Evolutionary conservation across 2,113 vertebrate species (phyloP), one percentile per base, ranked within the genome.

Genomic region (Limanda limanda): DNA sequence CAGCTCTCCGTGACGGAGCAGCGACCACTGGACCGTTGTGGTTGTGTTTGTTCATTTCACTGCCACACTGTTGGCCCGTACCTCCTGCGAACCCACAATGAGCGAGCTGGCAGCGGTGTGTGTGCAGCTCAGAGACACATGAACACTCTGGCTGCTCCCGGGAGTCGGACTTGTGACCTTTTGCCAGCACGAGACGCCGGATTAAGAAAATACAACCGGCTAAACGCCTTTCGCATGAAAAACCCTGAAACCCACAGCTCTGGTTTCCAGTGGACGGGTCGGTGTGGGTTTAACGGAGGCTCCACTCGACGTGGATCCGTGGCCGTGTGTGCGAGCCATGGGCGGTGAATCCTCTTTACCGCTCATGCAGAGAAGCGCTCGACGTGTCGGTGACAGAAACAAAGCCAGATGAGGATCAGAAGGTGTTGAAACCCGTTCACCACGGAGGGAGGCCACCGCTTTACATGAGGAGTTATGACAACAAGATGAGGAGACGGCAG

Each of bases 351-450:
- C 81, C 73, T 10, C 8, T 52, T n/a, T 2, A 18, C 8, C 17
- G 17, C 11, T 81, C n/a, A 76, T 60, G 52, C 8, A 24, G 66
- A 68, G 68, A 61, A 58, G 71, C 37, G 66, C 66, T 59, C 40
- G 17, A 37, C 52, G 37, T 59, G 84, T 61, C 57, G 54, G 78
- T 76, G 88, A 86, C 86, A 82, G 75, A 52, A 85, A 84, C 84
- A 72, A 87, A 87, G 78, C 86, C 80, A 64, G 75, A 63, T 67
- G 67, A 68, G 79, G 89, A 85, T 91, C 74, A 86, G 76, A 69
- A 87, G 81, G 86, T 84, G 85, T 77, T 81, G 90, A 87, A 91
- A 82, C 84, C 90, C 21, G 71, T 88, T 90, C 88, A 86, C 90
- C 68, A 40, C 4, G 12, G 79, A 63, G 62, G 81, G 76, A 71